Evolutionary conservation across 1,140 invertebrate species (phyloP), one percentile per base, ranked within the genome.

Genomic region (Tetraneura akinire): DNA sequence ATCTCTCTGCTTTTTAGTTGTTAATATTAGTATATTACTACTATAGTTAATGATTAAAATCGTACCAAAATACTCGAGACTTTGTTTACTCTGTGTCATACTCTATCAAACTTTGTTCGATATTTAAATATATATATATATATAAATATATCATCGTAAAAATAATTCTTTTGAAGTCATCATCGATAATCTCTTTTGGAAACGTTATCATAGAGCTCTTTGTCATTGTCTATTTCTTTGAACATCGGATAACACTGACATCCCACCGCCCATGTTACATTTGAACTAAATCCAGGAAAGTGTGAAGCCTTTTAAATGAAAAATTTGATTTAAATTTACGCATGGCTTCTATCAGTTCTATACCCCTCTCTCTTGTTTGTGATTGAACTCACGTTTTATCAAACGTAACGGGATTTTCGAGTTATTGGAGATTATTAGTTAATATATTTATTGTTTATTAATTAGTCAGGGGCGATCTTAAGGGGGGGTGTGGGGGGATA

Each of bases 111-210:
- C 18, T 42, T 62, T n/a, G 62, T 60, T 29, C 2, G 5, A 37
- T 53, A 53, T 51, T 6, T 53, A 11, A 5, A 66, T 21, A 66
- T 5, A 42, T 1, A 13, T 13, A 53, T 49, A 32, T 23, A 6
- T 13, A 51, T 37, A 4, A 37, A 4, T 37, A 37, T 37, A 37
- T 37, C 14, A 49, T 66, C 2, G 29, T n/a, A 60, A 57, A 76
- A 76, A 76, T 53, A 76, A 76, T 57, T 32, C 73, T 37, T 76
- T 76, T 76, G 49, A 76, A 76, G 73, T 76, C n/a, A n/a, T 51
- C 49, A 14, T 8, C 71, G 53, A 76, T 76, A 76, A 76, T 76
- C 53, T 76, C 53, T 76, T 76, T 76, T 42, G 26, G 32, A 29
- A 57, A 60, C 53, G 73, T 42, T 76, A 57, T 57, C 71, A 55